These are phyloP conservation scores for Trididemnum clinides DNA, from an alignment of 23 tunicate genomes.

Conservation along the genomic window DNA sequence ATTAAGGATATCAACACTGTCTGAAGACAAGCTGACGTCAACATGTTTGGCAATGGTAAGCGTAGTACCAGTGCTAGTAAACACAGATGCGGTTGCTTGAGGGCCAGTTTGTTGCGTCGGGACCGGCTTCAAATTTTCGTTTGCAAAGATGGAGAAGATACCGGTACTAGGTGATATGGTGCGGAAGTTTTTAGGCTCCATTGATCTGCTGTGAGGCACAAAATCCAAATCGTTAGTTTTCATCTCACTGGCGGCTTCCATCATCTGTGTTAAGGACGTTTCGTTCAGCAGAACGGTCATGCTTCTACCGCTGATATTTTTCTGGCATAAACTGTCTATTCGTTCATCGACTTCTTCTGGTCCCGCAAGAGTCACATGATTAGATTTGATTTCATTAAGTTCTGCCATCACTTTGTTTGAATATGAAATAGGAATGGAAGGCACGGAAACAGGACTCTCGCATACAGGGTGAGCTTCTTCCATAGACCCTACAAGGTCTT, in stretches of 20 bases:
- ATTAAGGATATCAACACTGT: no score
- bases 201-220: not conserved
- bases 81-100: not conserved
- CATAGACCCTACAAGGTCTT: no score
- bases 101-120: no score
- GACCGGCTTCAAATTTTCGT: no score
- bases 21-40: no score
- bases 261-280: slow-evolving; percentile 49
- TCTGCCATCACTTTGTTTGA: no score
- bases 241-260: slow-evolving; percentile 19
- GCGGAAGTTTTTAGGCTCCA: not conserved
- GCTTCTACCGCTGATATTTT: slow-evolving; percentile 37
- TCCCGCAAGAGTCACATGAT: no score
- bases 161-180: slow-evolving; percentile 50
- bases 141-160: slow-evolving; percentile 23
- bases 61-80: not conserved
- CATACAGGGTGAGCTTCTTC: no score
- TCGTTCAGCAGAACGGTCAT: slow-evolving; percentile 44
- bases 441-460: no score
- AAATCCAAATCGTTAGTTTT: not conserved
- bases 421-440: no score
- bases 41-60: not conserved
- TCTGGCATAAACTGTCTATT: slow-evolving; percentile 16
- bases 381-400: no score
- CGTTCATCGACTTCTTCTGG: no score